A percentile compares a stretch with the other conserved stretches of the same genome.
Evolutionary conservation across 2,888 invertebrate genomes (phyloP).

Genomic region (Diploptera punctata): DNA sequence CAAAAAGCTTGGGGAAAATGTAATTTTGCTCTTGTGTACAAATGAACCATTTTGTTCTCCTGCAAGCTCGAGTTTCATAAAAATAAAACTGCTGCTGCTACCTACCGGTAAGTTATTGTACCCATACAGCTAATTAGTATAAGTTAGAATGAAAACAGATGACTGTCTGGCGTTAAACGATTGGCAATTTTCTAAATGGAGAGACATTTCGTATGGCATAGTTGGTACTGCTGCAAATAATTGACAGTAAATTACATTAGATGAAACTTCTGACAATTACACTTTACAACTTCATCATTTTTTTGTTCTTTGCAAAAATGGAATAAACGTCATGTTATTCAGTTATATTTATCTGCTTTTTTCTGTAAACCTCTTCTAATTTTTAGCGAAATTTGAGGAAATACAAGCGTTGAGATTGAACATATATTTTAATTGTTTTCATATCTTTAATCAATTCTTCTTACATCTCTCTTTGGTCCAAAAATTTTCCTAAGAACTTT

Average conservation of each 20-base stretch:
- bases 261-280: too few species aligned
- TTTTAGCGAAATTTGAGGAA: too few species aligned
- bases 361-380: too few species aligned
- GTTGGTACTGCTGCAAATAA: not conserved
- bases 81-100: not conserved
- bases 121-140: conserved; percentile 1
- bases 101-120: not conserved
- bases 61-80: not conserved
- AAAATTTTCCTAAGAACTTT: too few species aligned
- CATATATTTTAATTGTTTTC: too few species aligned
- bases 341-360: too few species aligned
- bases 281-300: too few species aligned
- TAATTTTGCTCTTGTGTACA: conserved; percentile 1
- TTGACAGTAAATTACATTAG: not conserved
- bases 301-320: too few species aligned
- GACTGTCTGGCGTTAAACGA: not conserved
- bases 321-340: too few species aligned
- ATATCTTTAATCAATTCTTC: too few species aligned
- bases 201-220: not conserved
- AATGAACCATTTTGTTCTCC: not conserved
- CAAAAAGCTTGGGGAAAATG: not conserved
- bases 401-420: too few species aligned
- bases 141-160: not conserved
- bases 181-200: not conserved
- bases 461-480: too few species aligned